A percentile compares a stretch with the other conserved stretches of the same genome.
Evolutionary conservation across 2,113 vertebrate species (phyloP).

Genomic region (Lasiurus cinereus): DNA sequence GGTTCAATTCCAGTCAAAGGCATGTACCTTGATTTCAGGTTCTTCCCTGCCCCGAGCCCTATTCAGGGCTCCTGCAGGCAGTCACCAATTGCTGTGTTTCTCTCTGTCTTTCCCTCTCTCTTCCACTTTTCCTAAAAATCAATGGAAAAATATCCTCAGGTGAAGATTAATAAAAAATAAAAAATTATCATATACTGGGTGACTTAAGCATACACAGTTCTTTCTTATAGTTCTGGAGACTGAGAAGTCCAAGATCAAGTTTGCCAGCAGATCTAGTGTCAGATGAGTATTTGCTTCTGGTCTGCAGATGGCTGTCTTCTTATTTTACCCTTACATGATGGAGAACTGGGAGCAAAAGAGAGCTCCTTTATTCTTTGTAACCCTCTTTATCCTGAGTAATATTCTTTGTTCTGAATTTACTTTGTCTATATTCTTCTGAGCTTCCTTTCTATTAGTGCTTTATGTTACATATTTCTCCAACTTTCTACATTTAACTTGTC

Average conservation of each 20-base stretch:
- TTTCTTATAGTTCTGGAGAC: neutral
- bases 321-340: neutral
- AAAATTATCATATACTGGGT: neutral
- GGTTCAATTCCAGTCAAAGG: no score
- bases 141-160: no score
- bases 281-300: neutral
- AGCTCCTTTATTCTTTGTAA: neutral
- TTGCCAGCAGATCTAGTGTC: neutral
- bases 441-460: slow-evolving; percentile 12
- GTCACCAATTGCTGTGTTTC: no score
- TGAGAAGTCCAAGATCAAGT: neutral
- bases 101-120: no score
- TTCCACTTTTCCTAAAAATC: no score
- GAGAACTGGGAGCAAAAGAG: neutral
- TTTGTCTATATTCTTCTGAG: neutral
- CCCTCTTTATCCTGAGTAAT: neutral
- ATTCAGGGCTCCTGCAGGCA: no score
- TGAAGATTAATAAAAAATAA: no score
- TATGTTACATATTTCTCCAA: neutral
- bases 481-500: neutral
- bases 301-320: neutral
- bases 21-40: no score
- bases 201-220: neutral
- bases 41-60: no score
- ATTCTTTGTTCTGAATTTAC: neutral